Percentiles rank a stretch among this genome's conserved stretches.
Conservation (phyloP, 2,797 vertebrate genomes). For the Lophius americanus region DNA sequence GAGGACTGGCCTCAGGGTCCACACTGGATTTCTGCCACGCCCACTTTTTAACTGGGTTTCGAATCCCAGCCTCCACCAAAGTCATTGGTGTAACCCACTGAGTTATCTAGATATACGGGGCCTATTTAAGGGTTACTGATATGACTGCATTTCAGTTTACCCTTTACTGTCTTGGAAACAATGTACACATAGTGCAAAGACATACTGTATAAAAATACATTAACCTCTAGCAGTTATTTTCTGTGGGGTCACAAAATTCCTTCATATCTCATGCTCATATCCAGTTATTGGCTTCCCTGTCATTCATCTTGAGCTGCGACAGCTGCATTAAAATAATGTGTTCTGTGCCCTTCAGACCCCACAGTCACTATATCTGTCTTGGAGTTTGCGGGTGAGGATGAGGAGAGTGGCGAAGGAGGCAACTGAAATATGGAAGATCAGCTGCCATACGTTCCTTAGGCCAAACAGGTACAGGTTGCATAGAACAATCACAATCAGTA, state of each 20-base stretch:
- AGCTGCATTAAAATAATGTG: background rate
- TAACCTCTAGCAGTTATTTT: conserved; percentile 8
- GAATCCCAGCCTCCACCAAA: too few relatives aligned
- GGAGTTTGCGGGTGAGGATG: conserved; percentile 85
- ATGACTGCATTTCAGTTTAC: too few relatives aligned
- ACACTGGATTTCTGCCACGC: too few relatives aligned
- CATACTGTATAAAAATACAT: conserved; percentile 20
- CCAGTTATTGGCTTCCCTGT: background rate
- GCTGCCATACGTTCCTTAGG: conserved; percentile 90
- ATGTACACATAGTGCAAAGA: conserved; percentile 56
- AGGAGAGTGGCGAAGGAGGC: conserved; percentile 88
- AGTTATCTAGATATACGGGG: too few relatives aligned
- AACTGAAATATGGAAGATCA: conserved; percentile 91
- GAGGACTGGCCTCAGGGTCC: too few relatives aligned
- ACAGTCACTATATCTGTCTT: conserved; percentile 85
- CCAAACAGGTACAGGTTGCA: conserved; percentile 91
- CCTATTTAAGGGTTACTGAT: too few relatives aligned
- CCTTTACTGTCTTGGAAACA: conserved; percentile 28
- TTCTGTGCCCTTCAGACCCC: conserved; percentile 83
- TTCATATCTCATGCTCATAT: background rate
- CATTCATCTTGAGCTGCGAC: conserved; percentile 19
- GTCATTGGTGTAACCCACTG: too few relatives aligned
- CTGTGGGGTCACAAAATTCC: conserved; percentile 2
- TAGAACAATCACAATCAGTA: conserved; percentile 82
- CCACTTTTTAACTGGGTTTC: too few relatives aligned